Evolutionary conservation across 2,797 vertebrate genomes (phyloP), one percentile per base, ranked within the genome.

Genomic region (Coendou prehensilis): DNA sequence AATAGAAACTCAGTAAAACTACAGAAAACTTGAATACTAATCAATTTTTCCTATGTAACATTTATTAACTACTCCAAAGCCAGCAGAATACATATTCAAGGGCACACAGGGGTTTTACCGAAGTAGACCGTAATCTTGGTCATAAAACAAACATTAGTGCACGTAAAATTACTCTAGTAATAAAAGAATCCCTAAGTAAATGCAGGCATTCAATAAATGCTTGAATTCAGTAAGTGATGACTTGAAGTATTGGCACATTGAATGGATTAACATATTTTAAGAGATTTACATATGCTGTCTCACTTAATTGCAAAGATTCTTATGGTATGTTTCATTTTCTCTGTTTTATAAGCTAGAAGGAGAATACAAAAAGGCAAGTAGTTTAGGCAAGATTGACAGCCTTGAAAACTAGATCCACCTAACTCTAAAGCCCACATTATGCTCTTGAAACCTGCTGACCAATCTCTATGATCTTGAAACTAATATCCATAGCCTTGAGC

Each of bases 311-410:
- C 80, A 63, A 20, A 5, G 33, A 30, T 82, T 79, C 37, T 76
- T 6, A 1, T 67, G 71, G 2, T 26, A n/a, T 91, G 17, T 56
- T 23, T 50, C 18, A 47, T 92, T 75, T 89, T 56, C 28, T 89
- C 23, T 91, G 9, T 91, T 91, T 90, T 85, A 89, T 45, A 81
- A 83, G 11, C 26, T 88, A 92, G 47, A 6, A 30, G n/a, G 69
- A 15, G 9, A 83, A 54, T 1, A 23, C 0, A 3, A 76, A 37
- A 59, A 41, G 20, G 20, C 22, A 79, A 79, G 15, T 82, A n/a
- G 61, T 82, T 64, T 93, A 26, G 64, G 4, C 30, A 47, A 63
- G n/a, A 13, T 82, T 57, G 15, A 54, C 23, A 67, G 37, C 37
- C 33, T n/a, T n/a, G 67, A 20, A 59, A 59, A 41, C 33, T 30